Conservation (phyloP, 2,797 vertebrate genomes). For the Halcyon leucocephala region DNA sequence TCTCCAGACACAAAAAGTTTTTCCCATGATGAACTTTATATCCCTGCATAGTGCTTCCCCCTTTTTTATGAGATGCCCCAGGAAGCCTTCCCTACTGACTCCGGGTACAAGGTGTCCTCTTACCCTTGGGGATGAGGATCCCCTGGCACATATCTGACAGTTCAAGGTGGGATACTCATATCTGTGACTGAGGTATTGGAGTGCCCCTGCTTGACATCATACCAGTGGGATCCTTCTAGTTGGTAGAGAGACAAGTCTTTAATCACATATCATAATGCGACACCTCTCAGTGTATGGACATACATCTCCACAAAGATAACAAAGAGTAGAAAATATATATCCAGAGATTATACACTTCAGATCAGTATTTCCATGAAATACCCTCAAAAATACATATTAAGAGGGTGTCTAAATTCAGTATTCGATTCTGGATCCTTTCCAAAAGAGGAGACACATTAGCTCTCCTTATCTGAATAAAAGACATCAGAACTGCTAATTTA, state of each 20-base stretch:
- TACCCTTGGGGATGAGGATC: accelerated
- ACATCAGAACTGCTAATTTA: neutral
- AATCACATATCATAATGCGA: neutral
- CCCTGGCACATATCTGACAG: neutral
- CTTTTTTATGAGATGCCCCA: neutral
- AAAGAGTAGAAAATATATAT: neutral
- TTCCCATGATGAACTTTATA: neutral
- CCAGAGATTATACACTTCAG: neutral
- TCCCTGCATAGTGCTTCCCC: too few relatives aligned
- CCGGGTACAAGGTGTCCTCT: neutral
- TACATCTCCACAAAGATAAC: neutral
- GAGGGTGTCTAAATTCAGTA: neutral
- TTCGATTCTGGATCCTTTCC: neutral
- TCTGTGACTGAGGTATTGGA: neutral
- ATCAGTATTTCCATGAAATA: neutral
- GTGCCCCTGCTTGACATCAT: neutral
- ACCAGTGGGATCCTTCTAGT: neutral
- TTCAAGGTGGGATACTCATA: neutral
- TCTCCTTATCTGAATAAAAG: neutral
- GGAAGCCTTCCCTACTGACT: neutral
- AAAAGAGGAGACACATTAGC: neutral
- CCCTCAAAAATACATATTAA: neutral
- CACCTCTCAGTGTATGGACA: neutral
- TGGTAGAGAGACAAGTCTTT: neutral
- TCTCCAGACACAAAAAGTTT: neutral